These are phyloP conservation scores for Syrista parreyssii DNA, from an alignment of 2,888 invertebrate genomes.

Conservation along the genomic window DNA sequence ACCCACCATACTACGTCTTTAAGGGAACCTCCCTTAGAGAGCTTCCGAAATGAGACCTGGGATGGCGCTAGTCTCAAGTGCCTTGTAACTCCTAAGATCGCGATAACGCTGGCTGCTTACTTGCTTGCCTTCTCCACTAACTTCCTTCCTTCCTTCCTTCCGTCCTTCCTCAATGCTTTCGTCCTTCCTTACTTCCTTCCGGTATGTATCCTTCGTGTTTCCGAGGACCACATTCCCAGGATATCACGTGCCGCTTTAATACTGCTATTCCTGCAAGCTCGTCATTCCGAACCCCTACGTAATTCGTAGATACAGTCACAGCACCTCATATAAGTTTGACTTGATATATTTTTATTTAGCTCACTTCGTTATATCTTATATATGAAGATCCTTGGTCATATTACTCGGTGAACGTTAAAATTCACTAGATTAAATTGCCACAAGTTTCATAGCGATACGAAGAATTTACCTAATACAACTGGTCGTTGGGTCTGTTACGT, in stretches of 20 bases:
- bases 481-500: background rate
- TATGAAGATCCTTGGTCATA: background rate
- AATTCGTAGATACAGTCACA: background rate
- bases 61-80: conserved; percentile 42
- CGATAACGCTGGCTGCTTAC: background rate
- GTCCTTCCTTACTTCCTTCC: background rate
- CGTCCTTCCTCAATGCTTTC: background rate
- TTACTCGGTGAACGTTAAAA: background rate
- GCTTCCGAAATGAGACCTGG: conserved; percentile 39
- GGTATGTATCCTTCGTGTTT: background rate
- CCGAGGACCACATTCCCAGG: background rate
- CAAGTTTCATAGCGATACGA: background rate
- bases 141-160: background rate
- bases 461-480: background rate
- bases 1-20: background rate
- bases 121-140: background rate
- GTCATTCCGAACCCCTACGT: background rate
- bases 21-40: background rate
- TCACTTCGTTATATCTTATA: background rate
- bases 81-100: conserved; percentile 40
- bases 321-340: background rate
- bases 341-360: background rate
- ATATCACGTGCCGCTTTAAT: background rate
- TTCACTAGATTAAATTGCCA: background rate
- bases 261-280: background rate